A percentile compares a stretch with the other conserved stretches of the same genome.
These are phyloP conservation scores for Drosophila paulistorum DNA, from an alignment of 1,140 invertebrate species.

Conservation along the genomic window DNA sequence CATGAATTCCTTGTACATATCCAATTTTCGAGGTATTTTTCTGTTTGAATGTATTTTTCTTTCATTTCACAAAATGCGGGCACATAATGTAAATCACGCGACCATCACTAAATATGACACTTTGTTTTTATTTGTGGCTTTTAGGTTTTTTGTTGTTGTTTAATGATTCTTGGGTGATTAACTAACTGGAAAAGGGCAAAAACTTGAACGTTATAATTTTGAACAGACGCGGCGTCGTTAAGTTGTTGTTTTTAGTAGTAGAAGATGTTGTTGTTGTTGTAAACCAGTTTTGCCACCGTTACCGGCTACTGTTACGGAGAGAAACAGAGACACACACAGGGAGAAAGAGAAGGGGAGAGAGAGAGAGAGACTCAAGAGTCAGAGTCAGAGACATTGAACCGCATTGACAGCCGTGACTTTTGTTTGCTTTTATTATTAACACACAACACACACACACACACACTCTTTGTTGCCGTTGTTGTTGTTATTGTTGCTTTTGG, in stretches of 20 bases:
- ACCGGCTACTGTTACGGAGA: constrained; percentile 60
- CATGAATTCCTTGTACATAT: not conserved
- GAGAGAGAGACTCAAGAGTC: not conserved
- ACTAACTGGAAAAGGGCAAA: constrained; percentile 59
- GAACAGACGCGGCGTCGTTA: constrained; percentile 60
- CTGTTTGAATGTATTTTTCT: not conserved
- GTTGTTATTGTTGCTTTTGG: constrained; percentile 27
- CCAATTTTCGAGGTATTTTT: no score
- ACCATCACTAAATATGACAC: constrained; percentile 41
- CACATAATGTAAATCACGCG: constrained; percentile 20
- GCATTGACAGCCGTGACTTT: constrained; percentile 71
- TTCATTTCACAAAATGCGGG: not conserved
- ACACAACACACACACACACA: constrained; percentile 32
- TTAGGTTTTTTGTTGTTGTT: constrained; percentile 10
- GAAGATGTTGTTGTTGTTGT: constrained; percentile 19
- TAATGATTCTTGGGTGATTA: constrained; percentile 48
- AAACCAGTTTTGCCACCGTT: constrained; percentile 72
- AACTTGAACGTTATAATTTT: constrained; percentile 49
- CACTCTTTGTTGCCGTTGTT: not conserved
- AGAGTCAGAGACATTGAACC: constrained; percentile 66
- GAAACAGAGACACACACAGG: not conserved
- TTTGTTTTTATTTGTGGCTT: constrained; percentile 26
- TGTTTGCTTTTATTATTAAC: constrained; percentile 72
- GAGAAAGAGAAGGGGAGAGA: not conserved
- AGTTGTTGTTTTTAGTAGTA: constrained; percentile 24